phyloP scores from a whole-genome alignment of 2,113 vertebrate species.

The Abramis brama region DNA sequence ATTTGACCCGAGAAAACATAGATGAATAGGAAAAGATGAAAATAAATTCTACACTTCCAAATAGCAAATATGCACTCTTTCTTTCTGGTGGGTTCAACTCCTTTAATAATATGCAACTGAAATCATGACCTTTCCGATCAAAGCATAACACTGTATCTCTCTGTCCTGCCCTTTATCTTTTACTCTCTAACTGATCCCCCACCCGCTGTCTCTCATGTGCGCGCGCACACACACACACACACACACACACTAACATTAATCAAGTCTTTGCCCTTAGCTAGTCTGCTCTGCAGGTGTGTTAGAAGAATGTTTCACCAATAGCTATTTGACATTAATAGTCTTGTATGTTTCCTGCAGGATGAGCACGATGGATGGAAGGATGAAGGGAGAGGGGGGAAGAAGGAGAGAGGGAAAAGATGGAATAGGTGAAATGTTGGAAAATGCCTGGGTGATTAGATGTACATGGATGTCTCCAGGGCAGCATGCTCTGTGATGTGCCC shows the following conservation, averaged over 20 bases:
- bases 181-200: constrained; percentile 33
- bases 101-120: constrained; percentile 28
- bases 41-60: not conserved
- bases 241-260: constrained; percentile 41
- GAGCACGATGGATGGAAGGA: constrained; percentile 21
- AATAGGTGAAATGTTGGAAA: not conserved
- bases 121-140: constrained; percentile 29
- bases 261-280: constrained; percentile 14
- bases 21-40: not conserved
- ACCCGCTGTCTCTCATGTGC: not conserved
- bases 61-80: not conserved
- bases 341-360: constrained; percentile 29
- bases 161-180: constrained; percentile 38
- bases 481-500: constrained; percentile 7
- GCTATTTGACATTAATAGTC: constrained; percentile 49
- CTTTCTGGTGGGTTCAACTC: not conserved
- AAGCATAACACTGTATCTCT: constrained; percentile 23
- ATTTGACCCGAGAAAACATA: not conserved
- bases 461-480: constrained; percentile 21
- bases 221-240: not conserved
- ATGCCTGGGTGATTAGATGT: constrained; percentile 10
- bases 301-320: constrained; percentile 41
- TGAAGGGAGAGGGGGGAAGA: not conserved
- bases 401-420: not conserved
- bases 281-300: constrained; percentile 27